Percentiles rank a stretch among this genome's conserved stretches.
Evolutionary conservation across 2,797 vertebrate genomes (phyloP).

Genomic region (Silurus aristotelis): DNA sequence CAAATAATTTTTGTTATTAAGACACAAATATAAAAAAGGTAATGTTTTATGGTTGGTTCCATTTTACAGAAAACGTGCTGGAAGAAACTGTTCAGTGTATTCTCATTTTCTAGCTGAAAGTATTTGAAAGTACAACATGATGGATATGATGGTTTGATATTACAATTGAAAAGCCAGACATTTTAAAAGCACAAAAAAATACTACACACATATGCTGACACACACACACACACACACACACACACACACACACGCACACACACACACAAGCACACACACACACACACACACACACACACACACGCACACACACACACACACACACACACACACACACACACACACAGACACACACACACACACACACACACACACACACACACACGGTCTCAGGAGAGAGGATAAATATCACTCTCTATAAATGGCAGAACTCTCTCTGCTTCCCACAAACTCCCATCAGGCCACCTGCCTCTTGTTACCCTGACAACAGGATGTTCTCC

Average conservation of each 20-base stretch:
- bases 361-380: slow-evolving; percentile 7
- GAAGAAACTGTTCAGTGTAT: background rate
- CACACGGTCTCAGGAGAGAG: background rate
- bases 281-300: background rate
- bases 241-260: slow-evolving; percentile 18
- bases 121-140: background rate
- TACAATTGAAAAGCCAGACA: background rate
- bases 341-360: slow-evolving; percentile 22
- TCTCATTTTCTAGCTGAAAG: background rate
- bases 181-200: slow-evolving; percentile 46
- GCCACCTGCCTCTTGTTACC: slow-evolving; percentile 51
- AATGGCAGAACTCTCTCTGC: slow-evolving; percentile 44
- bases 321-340: slow-evolving; percentile 14
- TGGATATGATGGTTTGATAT: slow-evolving; percentile 18
- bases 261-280: background rate
- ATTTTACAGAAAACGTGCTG: background rate
- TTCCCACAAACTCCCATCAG: slow-evolving; percentile 45
- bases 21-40: no score
- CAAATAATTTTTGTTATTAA: no score
- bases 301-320: background rate
- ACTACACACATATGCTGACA: no score
- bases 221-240: no score
- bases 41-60: background rate
- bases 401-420: slow-evolving; percentile 44
- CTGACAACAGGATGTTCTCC: slow-evolving; percentile 56